A percentile compares a stretch with the other conserved stretches of the same genome.
These are phyloP conservation scores for Danaus plexippus DNA, from an alignment of 1,140 invertebrate genomes.

Conservation along the genomic window DNA sequence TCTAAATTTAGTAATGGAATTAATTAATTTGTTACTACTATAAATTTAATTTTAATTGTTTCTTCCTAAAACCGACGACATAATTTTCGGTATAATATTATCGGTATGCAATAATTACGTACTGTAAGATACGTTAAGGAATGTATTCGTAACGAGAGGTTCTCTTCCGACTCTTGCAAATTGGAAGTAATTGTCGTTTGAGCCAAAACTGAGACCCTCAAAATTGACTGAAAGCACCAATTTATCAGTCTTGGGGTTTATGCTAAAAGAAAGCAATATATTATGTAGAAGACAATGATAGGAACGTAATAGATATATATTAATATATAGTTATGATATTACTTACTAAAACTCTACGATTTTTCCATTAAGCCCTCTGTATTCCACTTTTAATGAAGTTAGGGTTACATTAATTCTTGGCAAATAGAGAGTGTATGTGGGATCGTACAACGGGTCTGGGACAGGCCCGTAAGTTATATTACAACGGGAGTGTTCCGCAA, in stretches of 20 bases:
- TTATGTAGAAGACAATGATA: not conserved
- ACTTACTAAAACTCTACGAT: constrained; percentile 22
- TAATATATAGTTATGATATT: not conserved
- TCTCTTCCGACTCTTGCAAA: constrained; percentile 12
- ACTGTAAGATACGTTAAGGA: constrained; percentile 8
- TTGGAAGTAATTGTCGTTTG: constrained; percentile 12
- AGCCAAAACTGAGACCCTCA: constrained; percentile 5
- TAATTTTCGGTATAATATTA: no score
- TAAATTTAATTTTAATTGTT: no score
- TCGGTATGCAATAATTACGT: not conserved
- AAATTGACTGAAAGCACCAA: constrained; percentile 17
- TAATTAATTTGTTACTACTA: no score
- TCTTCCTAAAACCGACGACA: no score
- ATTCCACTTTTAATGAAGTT: not conserved
- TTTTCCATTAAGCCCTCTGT: constrained; percentile 9
- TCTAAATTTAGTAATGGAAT: no score
- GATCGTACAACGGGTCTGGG: constrained; percentile 13
- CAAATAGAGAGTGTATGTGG: constrained; percentile 4
- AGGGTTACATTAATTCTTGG: constrained; percentile 14
- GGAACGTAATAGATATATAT: no score
- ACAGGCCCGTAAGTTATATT: constrained; percentile 13
- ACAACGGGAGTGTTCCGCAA: constrained; percentile 15
- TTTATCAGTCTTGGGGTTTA: constrained; percentile 20
- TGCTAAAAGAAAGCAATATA: constrained; percentile 11
- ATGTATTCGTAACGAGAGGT: constrained; percentile 10